phyloP scores from a whole-genome alignment of 2,888 invertebrate genomes.

The Acronicta leporina region DNA sequence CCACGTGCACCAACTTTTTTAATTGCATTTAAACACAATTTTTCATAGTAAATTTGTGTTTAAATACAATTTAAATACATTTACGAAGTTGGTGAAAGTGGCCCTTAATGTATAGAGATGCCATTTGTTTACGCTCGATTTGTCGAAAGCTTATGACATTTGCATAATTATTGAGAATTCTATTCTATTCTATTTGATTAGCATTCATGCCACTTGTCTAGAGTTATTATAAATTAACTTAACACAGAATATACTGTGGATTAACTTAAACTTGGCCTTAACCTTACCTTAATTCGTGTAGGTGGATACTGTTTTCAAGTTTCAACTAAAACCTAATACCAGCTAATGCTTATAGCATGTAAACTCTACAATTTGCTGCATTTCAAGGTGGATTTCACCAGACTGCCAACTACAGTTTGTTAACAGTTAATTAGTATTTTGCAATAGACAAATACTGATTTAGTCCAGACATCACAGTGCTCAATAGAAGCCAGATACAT shows the following conservation, averaged over 20 bases:
- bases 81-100: too few relatives aligned
- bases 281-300: slow-evolving; percentile 34
- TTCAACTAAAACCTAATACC: slow-evolving; percentile 13
- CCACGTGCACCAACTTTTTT: too few relatives aligned
- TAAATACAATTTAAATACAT: too few relatives aligned
- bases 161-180: too few relatives aligned
- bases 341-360: slow-evolving; percentile 1
- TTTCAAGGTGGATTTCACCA: slow-evolving; percentile 27
- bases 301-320: slow-evolving; percentile 27
- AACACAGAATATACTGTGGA: slow-evolving; percentile 5
- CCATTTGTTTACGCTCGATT: too few relatives aligned
- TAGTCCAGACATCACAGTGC: slow-evolving; percentile 10
- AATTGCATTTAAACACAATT: too few relatives aligned
- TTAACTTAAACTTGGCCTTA: slow-evolving; percentile 34
- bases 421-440: slow-evolving; percentile 23
- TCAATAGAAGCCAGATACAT: slow-evolving; percentile 37
- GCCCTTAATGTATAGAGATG: too few relatives aligned
- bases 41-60: too few relatives aligned
- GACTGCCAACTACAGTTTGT: slow-evolving; percentile 15
- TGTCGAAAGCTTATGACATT: too few relatives aligned
- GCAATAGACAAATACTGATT: slow-evolving; percentile 24
- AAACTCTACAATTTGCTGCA: slow-evolving; percentile 5
- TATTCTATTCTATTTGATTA: too few relatives aligned
- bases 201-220: too few relatives aligned
- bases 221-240: too few relatives aligned